Evolutionary conservation across 1,140 invertebrate species (phyloP), one percentile per base, ranked within the genome.

Genomic region (Druon quercuslanigerum): DNA sequence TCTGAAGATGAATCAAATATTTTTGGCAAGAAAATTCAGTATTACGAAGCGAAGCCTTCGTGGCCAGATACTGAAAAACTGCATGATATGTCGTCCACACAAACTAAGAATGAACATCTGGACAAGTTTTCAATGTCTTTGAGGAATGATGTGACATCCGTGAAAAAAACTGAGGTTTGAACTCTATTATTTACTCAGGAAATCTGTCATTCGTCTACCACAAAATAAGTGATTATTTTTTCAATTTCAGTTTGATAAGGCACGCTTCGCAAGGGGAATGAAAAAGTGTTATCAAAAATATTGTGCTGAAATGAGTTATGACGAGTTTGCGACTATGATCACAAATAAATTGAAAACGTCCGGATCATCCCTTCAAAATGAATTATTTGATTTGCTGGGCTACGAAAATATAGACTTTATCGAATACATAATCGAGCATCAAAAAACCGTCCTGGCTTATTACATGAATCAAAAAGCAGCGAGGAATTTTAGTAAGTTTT

Each of bases 341-440:
- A 89, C 94, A 4, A 91, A 92, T 6, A 92, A 94, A 76, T 94
- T 95, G 1, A 92, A 93, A 57, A 93, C 93, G 83, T 92, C 92
- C 52, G 93, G 94, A 86, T 94, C 96, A 84, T 95, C 96, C 86
- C 88, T 97, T 75, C 96, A 98, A 87, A 96, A 95, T 91, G 96
- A 97, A 89, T 89, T 99, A 9, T 96, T 98, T 91, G 97, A 98
- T 82, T 89, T 98, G 19, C 92, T 96, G 74, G 97, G 98, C 8
- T 97, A 95, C 91, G 96, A 98, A 83, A 92, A 96, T 82, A 96
- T 99, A 89, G 96, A 97, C 84, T 92, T 98, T 52, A 96, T 98
- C 70, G 93, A 95, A 84, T 93, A 94, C 66, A 90, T 98, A 71
- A 91, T 99, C 11, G 92, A 95, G 84, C 93, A 98, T 88, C 92